Percentiles rank a stretch among this genome's conserved stretches.
Evolutionary conservation across 2,888 invertebrate genomes (phyloP).

Genomic region (Blomia tropicalis): DNA sequence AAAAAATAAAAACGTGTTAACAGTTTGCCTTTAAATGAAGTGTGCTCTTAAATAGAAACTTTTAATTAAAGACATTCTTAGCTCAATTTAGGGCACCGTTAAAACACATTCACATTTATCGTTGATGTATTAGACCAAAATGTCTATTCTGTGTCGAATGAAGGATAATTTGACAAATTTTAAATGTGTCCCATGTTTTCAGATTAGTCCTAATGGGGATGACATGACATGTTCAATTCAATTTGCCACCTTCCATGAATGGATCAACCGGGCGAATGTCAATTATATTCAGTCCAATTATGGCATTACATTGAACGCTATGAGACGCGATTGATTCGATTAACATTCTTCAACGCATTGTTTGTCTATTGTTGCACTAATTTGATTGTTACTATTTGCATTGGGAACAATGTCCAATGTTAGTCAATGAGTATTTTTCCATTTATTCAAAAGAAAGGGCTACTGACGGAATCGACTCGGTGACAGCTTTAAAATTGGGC

Average conservation of each 20-base stretch:
- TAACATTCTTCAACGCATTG: background rate
- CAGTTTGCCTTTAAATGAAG: no score
- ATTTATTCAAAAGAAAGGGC: background rate
- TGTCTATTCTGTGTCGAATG: no score
- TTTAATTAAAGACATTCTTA: background rate
- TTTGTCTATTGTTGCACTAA: background rate
- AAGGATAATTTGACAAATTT: background rate
- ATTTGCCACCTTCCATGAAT: background rate
- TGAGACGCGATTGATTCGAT: constrained; percentile 10
- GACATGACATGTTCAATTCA: background rate
- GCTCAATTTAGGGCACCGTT: no score
- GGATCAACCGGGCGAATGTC: constrained; percentile 2
- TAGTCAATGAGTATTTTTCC: no score
- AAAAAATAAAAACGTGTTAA: no score
- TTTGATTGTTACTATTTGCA: constrained; percentile 15
- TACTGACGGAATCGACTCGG: no score
- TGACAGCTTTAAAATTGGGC: background rate
- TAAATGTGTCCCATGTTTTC: background rate
- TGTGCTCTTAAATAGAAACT: no score
- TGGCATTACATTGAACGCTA: background rate
- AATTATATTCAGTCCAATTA: constrained; percentile 3
- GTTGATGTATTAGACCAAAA: no score
- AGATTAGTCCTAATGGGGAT: background rate
- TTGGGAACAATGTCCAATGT: no score
- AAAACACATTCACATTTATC: no score